These are phyloP conservation scores for Tachysurus vachellii DNA, from an alignment of 2,113 vertebrate genomes.

Conservation along the genomic window DNA sequence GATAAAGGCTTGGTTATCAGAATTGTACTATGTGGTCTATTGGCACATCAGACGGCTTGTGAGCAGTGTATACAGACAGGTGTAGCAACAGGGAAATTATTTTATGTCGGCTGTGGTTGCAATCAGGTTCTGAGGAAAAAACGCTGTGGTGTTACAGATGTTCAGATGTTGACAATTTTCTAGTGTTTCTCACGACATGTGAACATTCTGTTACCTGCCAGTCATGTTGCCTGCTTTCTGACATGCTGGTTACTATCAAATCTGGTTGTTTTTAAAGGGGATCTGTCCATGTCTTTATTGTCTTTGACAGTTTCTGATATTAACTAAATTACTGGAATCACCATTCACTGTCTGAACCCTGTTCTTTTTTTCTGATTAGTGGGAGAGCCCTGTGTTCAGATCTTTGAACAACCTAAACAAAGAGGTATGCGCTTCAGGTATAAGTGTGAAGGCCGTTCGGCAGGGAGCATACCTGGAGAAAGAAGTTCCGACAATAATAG, in stretches of 20 bases:
- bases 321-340: background rate
- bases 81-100: constrained; percentile 46
- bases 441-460: constrained; percentile 94
- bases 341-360: background rate
- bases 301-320: constrained; percentile 9
- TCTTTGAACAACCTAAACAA: constrained; percentile 93
- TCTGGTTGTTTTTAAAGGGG: background rate
- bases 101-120: constrained; percentile 43
- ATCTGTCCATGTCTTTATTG: background rate
- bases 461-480: constrained; percentile 95
- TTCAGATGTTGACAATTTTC: constrained; percentile 6
- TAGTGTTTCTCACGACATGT: background rate
- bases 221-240: background rate
- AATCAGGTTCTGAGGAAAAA: constrained; percentile 40
- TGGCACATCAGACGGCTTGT: constrained; percentile 2
- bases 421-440: constrained; percentile 98
- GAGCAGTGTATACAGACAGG: constrained; percentile 35
- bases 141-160: constrained; percentile 30
- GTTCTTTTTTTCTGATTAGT: constrained; percentile 48
- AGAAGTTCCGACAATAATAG: constrained; percentile 92
- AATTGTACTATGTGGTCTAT: constrained; percentile 30
- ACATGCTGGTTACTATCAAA: background rate
- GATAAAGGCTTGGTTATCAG: constrained; percentile 21
- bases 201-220: background rate
- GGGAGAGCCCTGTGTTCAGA: constrained; percentile 82